Base-by-base conservation (phyloP, 2,888 invertebrate genomes). In the Meganola albula region DNA sequence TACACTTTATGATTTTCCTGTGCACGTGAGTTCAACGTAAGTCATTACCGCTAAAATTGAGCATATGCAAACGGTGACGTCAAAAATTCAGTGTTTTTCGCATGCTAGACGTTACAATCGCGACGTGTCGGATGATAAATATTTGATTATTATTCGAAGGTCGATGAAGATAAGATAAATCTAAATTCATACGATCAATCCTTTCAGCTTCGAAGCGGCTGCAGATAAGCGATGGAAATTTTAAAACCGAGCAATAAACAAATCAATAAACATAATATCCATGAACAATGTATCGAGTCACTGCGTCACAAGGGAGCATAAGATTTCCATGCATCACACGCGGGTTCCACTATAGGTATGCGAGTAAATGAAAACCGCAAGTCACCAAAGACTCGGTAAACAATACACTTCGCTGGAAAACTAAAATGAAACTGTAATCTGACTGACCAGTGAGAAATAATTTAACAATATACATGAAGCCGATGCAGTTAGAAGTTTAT, bases 71-170 rank as follows among this genome's bases (percentile, higher is more conserved):
- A n/a, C n/a, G n/a, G n/a, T 20, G 7, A 20, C 20, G 20, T 20
- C 7, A 16, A 20, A 5, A n/a, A 5, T 20, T 7, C 20, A 20
- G 7, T 11, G 29, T 18, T 8, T 25, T 31, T 12, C 4, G 8
- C 14, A 12, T 34, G 24, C 31, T 36, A 33, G 20, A 33, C 30
- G 12, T n/a, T 10, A 10, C 14, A 28, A 12, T 33, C 27, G 38
- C 27, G 27, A 35, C 32, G 8, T n/a, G 8, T 20, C 20, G 28
- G 12, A 40, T 45, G 43, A 54, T 54, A 58, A 56, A 53, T 55
- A 50, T 60, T 51, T 62, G 51, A 46, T 49, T 54, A 48, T 34
- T 50, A 53, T 48, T 55, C 53, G 54, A 71, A 74, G 66, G 67
- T 31, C 57, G 65, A 60, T 58, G 25, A 27, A 56, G 69, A 72